Evolutionary conservation across 2,797 vertebrate species (phyloP).

Genomic region (Lagodon rhomboides): DNA sequence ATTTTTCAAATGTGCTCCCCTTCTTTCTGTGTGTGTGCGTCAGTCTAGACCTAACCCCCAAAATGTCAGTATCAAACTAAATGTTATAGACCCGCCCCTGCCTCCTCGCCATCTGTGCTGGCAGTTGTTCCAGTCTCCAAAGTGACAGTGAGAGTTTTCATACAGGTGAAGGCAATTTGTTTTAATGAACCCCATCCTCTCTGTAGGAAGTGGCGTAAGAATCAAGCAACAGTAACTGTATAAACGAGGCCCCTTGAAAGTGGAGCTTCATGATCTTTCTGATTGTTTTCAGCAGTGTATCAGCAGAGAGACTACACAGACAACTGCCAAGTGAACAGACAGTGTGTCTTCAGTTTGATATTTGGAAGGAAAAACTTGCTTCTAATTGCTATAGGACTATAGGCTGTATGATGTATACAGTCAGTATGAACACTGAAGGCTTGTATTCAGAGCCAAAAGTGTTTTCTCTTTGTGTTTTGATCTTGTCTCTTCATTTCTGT

Average conservation of each 20-base stretch:
- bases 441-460: neutral
- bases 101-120: neutral
- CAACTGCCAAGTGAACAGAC: neutral
- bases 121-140: neutral
- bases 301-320: neutral
- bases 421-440: neutral
- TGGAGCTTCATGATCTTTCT: neutral
- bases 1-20: neutral
- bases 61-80: neutral
- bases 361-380: neutral
- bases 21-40: neutral
- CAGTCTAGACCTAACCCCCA: neutral
- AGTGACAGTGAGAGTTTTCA: neutral
- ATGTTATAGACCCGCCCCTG: neutral
- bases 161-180: neutral
- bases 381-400: neutral
- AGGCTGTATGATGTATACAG: neutral
- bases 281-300: neutral
- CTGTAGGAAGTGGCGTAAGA: neutral
- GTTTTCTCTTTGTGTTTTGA: constrained; percentile 9
- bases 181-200: neutral
- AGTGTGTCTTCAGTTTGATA: neutral
- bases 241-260: neutral
- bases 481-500: constrained; percentile 18
- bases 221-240: neutral